Base-by-base conservation (phyloP, 2,113 vertebrate genomes). In the Tylochromis polylepis region DNA sequence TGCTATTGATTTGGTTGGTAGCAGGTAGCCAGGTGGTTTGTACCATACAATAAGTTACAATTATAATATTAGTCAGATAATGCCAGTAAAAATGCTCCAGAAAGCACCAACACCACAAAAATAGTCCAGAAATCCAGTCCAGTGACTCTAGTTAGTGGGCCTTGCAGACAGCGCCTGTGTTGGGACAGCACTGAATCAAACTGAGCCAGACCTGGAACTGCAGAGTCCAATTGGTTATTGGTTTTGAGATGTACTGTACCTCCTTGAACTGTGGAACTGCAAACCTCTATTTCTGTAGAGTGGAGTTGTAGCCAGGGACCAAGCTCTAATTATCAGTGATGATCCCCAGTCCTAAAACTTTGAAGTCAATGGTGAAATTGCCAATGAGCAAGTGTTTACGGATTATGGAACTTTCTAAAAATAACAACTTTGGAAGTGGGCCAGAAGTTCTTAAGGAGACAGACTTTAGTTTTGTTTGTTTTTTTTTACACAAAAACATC, bases 21-120 rank as follows among this genome's bases (percentile, higher is more conserved):
- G 65, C 14, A 72, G 65, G n/a, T 27, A 27, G 22, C n/a, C 36
- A 41, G n/a, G 38, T 18, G 22, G 38, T 72, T 46, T 75, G 24
- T 11, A 75, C 22, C 15, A 3, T 41, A 75, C 2, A 0, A 18
- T 46, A 75, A 75, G 0, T 41, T 24, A 75, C 49, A 49, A 27
- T 41, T 24, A 75, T 75, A 49, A 27, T 49, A 29, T 20, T 49
- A 27, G 24, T 75, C 41, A 4, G 41, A 75, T 75, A 46, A 72
- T 72, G 8, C 9, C 22, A 46, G 46, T 70, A 72, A 22, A 60
- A 16, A 70, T 43, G 36, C 34, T 65, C 11, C 20, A 65, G 34
- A 38, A 65, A 38, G 11, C 60, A 65, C 20, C 31, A 14, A 38
- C n/a, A 67, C 4, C 36, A 9, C 20, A 41, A 67, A 65, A 24